Conservation (phyloP, 2,888 invertebrate species). For the Andrena minutula region DNA sequence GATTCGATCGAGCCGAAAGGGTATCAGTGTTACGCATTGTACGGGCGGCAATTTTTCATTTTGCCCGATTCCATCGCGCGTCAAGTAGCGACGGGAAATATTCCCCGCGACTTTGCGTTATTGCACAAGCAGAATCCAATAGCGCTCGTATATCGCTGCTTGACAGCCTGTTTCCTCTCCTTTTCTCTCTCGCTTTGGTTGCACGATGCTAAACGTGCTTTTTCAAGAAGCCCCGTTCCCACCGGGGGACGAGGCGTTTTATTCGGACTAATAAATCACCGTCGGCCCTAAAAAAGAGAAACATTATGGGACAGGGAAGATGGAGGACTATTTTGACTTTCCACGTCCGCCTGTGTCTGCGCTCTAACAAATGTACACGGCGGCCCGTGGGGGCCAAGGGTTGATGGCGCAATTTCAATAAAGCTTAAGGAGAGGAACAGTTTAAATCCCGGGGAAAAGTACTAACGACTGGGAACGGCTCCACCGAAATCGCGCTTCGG, state of each 20-base stretch:
- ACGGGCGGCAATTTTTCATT: conserved; percentile 46
- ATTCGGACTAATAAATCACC: conserved; percentile 48
- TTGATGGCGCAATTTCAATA: conserved; percentile 47
- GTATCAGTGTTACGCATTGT: conserved; percentile 30
- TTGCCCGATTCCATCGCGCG: conserved; percentile 50
- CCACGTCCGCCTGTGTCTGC: neutral
- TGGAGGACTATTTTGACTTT: conserved; percentile 20
- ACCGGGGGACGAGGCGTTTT: conserved; percentile 30
- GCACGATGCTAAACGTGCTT: conserved; percentile 35
- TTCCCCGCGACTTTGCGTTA: conserved; percentile 57
- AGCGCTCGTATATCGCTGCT: conserved; percentile 52
- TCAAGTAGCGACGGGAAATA: conserved; percentile 52
- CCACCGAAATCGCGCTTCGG: conserved; percentile 24
- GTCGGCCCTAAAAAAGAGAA: neutral
- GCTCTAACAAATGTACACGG: conserved; percentile 29
- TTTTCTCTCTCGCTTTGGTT: conserved; percentile 12
- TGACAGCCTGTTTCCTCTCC: conserved; percentile 34
- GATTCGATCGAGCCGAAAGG: conserved; percentile 11
- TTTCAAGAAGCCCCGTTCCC: conserved; percentile 12
- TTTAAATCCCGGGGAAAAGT: conserved; percentile 42
- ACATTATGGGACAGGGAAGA: neutral
- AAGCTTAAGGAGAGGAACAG: conserved; percentile 35
- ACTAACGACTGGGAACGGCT: conserved; percentile 36
- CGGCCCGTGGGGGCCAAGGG: neutral
- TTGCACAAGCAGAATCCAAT: conserved; percentile 59